These are phyloP conservation scores for Cheilosia scutellata DNA, from an alignment of 2,888 invertebrate species.

Conservation along the genomic window DNA sequence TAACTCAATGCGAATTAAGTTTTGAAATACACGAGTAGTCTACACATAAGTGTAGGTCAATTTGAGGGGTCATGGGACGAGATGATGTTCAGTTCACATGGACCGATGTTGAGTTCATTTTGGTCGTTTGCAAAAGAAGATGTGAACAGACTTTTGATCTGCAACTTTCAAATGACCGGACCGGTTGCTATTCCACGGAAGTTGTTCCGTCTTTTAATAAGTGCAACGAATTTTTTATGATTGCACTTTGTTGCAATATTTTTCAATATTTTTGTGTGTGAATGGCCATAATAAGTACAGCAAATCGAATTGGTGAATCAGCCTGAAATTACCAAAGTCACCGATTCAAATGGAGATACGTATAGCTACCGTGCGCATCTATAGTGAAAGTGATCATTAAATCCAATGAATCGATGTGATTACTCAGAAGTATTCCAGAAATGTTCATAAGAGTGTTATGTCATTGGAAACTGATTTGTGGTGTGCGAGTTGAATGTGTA, in stretches of 20 bases:
- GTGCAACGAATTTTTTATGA: slow-evolving; percentile 13
- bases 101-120: slow-evolving; percentile 5
- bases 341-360: background rate
- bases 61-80: slow-evolving; percentile 39
- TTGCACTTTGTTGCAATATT: slow-evolving; percentile 5
- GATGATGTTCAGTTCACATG: slow-evolving; percentile 37
- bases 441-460: too few relatives aligned
- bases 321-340: background rate
- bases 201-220: background rate
- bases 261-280: background rate
- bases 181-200: background rate
- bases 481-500: too few relatives aligned
- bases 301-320: background rate
- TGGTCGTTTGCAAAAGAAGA: slow-evolving; percentile 2
- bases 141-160: slow-evolving; percentile 27
- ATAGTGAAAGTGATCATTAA: background rate
- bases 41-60: too few relatives aligned
- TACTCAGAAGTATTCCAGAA: too few relatives aligned
- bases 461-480: too few relatives aligned
- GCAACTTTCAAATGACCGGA: slow-evolving; percentile 22
- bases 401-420: too few relatives aligned
- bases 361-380: background rate
- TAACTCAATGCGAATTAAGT: slow-evolving; percentile 35
- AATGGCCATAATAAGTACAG: background rate
- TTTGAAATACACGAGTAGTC: slow-evolving; percentile 3